Conservation (phyloP, 2,888 invertebrate genomes). For the Plusia festucae region DNA sequence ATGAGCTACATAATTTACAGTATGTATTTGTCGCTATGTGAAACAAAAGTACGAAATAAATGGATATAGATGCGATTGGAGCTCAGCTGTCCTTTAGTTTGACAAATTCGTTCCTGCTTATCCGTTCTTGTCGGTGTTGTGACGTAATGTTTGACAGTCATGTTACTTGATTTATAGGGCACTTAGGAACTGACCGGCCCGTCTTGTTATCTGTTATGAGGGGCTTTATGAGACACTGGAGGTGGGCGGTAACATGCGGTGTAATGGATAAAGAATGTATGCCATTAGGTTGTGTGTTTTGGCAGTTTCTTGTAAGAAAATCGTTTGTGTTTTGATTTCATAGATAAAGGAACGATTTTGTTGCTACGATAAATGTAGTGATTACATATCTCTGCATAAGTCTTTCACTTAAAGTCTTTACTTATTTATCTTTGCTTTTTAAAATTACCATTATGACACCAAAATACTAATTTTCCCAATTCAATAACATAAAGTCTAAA, state of each 20-base stretch:
- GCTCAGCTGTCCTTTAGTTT: neutral
- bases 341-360: too few relatives aligned
- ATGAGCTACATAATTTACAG: too few relatives aligned
- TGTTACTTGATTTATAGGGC: neutral
- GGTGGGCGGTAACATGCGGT: neutral
- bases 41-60: neutral
- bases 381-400: too few relatives aligned
- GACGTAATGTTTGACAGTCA: slow-evolving; percentile 2
- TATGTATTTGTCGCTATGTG: neutral
- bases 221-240: slow-evolving; percentile 1
- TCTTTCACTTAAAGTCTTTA: too few relatives aligned
- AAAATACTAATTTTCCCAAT: too few relatives aligned
- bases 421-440: too few relatives aligned
- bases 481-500: too few relatives aligned
- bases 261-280: neutral
- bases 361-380: too few relatives aligned
- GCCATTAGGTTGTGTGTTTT: neutral
- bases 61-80: neutral
- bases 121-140: neutral
- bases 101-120: neutral
- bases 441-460: too few relatives aligned
- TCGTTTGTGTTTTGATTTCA: too few relatives aligned
- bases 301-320: too few relatives aligned
- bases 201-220: slow-evolving; percentile 5
- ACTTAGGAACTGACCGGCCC: slow-evolving; percentile 3